Base-by-base conservation (phyloP, 30 jellyfish, hydroid and myxozoan genomes). In the Aurelia coerulea region DNA sequence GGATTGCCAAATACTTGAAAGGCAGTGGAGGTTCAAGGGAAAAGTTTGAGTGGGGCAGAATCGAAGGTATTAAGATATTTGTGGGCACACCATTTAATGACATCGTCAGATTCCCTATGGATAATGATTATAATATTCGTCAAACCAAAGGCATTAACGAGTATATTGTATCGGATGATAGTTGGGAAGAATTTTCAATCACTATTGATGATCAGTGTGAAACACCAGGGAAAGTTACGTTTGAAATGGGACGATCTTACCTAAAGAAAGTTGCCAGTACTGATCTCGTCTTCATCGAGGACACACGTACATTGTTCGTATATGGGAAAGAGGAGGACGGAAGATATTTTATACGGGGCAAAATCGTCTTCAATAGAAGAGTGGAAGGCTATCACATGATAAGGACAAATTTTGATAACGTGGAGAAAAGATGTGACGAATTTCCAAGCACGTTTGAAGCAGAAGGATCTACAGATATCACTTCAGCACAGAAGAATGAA, bases 31-130 rank as follows among this genome's bases (percentile, higher is more conserved):
- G 8, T 46, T 46, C 56, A 46, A 46, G 56, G 56, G 14, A 46
- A 46, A 46, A 7, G 56, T 4, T 46, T 6, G 29, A 29, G 62
- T 39, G 59, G 62, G 88, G 88, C 16, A n/a, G 12, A 12, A 76
- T 77, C 7, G 19, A 56, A 7, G 88, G 88, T 29, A 68, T 77
- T 10, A 58, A 59, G 78, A 77, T 77, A 78, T 77, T 77, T 60
- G 88, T 77, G 4, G 88, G 88, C 18, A 4, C 88, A 31, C 88
- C 88, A 51, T 77, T 77, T 62, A 62, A 77, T 23, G 88, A 77
- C 63, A n/a, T 62, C 46, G 78, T 77, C 46, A 12, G 1, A 13
- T 62, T 77, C n/a, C 17, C 37, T 33, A 77, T 77, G 88, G 78
- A 77, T 34, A 60, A 77, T n/a, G 88, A 77, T 18, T 33, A 17